These are phyloP conservation scores for Neodiprion fabricii DNA, from an alignment of 1,140 invertebrate genomes.

Conservation along the genomic window DNA sequence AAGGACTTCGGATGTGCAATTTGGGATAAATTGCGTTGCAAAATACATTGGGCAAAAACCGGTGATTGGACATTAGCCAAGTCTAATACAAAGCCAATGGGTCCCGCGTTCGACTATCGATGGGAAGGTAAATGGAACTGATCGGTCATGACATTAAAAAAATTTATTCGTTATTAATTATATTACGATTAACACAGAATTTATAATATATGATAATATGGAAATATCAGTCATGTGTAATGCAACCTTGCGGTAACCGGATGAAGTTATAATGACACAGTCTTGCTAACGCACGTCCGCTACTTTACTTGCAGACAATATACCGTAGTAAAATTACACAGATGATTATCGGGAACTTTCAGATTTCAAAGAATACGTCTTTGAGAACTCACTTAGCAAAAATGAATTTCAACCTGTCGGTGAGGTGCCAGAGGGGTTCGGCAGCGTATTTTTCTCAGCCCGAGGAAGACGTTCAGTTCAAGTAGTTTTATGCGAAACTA, in stretches of 20 bases:
- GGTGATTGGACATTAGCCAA: constrained; percentile 20
- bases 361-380: constrained; percentile 25
- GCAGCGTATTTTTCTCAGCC: constrained; percentile 27
- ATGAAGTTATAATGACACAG: constrained; percentile 1
- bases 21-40: too few relatives aligned
- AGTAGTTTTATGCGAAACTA: constrained; percentile 25
- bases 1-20: too few relatives aligned
- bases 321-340: too few relatives aligned
- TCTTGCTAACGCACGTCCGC: too few relatives aligned
- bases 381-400: background rate
- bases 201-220: too few relatives aligned
- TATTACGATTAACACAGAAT: too few relatives aligned
- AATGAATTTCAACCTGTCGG: background rate
- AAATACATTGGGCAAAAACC: background rate
- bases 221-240: too few relatives aligned
- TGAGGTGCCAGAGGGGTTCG: background rate
- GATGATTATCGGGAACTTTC: too few relatives aligned
- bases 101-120: constrained; percentile 20
- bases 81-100: constrained; percentile 23
- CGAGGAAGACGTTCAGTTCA: constrained; percentile 20
- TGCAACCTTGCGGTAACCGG: background rate
- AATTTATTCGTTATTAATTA: too few relatives aligned
- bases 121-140: constrained; percentile 24
- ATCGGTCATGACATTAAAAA: too few relatives aligned
- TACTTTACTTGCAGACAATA: too few relatives aligned